phyloP scores from a whole-genome alignment of 2,113 vertebrate species.

The Ameiurus melas region DNA sequence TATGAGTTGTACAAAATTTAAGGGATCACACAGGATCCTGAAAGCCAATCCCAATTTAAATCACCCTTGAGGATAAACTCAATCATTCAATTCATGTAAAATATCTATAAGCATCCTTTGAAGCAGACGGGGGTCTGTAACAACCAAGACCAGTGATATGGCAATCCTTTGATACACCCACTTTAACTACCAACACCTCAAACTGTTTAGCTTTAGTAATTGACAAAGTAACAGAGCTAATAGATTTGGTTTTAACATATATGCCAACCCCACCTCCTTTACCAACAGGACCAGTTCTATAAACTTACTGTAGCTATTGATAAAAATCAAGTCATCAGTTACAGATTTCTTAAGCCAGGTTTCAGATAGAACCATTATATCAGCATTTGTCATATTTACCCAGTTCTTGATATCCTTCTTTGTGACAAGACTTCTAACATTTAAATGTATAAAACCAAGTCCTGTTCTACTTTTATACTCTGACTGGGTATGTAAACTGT shows the following conservation, averaged over 20 bases:
- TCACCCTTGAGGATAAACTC: constrained; percentile 28
- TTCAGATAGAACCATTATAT: constrained; percentile 7
- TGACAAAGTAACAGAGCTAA: constrained; percentile 14
- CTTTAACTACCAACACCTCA: constrained; percentile 25
- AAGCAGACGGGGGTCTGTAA: constrained; percentile 25
- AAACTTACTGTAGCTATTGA: constrained; percentile 35
- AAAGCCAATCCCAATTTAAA: constrained; percentile 36
- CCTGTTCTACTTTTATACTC: constrained; percentile 30
- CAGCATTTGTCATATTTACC: constrained; percentile 1
- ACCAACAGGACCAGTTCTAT: constrained; percentile 16
- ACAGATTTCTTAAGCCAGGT: constrained; percentile 19
- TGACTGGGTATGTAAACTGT: constrained; percentile 19
- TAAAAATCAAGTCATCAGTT: constrained; percentile 25
- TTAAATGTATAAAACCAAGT: not conserved
- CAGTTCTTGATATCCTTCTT: not conserved
- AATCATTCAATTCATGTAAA: constrained; percentile 1
- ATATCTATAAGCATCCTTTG: constrained; percentile 24
- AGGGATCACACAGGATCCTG: constrained; percentile 8
- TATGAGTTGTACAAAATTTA: constrained; percentile 39
- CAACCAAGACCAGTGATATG: constrained; percentile 19
- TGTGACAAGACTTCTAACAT: not conserved
- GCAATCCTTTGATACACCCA: constrained; percentile 12
- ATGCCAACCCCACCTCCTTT: constrained; percentile 41
- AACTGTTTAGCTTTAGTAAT: constrained; percentile 34
- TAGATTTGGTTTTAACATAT: constrained; percentile 33